phyloP scores from a whole-genome alignment of 2,113 vertebrate genomes.

The Rhea pennata region DNA sequence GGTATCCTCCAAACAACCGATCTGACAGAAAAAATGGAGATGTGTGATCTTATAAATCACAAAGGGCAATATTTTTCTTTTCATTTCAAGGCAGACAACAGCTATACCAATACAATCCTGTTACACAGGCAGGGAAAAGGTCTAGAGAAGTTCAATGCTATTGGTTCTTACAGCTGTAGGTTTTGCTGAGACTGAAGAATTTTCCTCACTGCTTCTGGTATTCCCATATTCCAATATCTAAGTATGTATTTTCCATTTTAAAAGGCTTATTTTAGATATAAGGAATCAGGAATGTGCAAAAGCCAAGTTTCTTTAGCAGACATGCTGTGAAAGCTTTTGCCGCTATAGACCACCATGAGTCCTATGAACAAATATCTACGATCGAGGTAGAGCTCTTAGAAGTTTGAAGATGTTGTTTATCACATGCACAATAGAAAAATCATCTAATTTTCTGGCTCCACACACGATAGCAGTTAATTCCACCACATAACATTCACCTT shows the following conservation, averaged over 20 bases:
- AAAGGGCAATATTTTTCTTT: background rate
- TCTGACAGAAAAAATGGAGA: background rate
- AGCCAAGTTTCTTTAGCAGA: background rate
- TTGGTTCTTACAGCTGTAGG: background rate
- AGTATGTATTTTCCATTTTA: background rate
- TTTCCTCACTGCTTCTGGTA: background rate
- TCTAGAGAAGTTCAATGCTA: background rate
- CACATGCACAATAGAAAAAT: background rate
- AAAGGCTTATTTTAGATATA: background rate
- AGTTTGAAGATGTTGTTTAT: background rate
- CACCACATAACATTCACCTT: background rate
- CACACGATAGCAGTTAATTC: background rate
- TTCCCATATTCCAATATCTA: background rate
- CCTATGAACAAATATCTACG: background rate
- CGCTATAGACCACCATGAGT: background rate
- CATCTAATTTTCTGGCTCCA: background rate
- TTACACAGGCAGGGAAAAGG: background rate
- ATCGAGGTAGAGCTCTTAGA: background rate
- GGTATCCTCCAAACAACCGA: background rate
- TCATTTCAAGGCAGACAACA: background rate
- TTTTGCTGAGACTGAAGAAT: background rate
- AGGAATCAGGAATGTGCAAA: background rate
- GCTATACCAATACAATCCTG: background rate
- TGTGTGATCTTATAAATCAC: background rate
- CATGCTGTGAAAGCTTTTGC: background rate